Conservation (phyloP, 1,140 invertebrate genomes). For the honey bee (Apis mellifera) region DNA sequence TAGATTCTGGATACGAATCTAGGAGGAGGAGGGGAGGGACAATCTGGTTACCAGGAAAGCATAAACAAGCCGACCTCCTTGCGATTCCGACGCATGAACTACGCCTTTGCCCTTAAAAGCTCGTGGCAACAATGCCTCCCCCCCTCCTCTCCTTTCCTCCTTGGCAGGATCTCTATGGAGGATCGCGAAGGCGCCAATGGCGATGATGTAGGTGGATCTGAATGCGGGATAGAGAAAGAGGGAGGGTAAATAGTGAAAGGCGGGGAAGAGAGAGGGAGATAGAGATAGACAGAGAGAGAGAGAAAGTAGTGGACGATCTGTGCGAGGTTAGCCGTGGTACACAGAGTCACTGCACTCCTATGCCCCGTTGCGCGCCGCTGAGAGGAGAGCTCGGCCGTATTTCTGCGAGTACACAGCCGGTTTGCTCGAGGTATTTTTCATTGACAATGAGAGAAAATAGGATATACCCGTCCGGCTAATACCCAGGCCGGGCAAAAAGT, state of each 20-base stretch:
- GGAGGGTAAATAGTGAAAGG: slow-evolving; percentile 44
- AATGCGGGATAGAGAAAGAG: slow-evolving; percentile 37
- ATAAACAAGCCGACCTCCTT: slow-evolving; percentile 39
- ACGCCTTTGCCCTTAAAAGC: slow-evolving; percentile 44
- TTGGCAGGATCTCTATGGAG: slow-evolving; percentile 46
- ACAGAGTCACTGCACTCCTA: slow-evolving; percentile 55
- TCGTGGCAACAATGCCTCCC: slow-evolving; percentile 46
- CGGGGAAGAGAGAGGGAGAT: slow-evolving; percentile 25
- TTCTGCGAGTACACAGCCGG: slow-evolving; percentile 34
- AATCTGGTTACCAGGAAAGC: slow-evolving; percentile 33
- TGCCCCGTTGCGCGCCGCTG: slow-evolving; percentile 46
- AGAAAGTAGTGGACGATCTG: slow-evolving; percentile 44
- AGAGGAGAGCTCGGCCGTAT: slow-evolving; percentile 22
- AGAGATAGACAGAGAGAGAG: neutral
- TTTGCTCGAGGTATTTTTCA: slow-evolving; percentile 54
- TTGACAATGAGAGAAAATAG: slow-evolving; percentile 56
- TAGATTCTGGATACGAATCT: neutral
- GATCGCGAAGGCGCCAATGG: slow-evolving; percentile 57
- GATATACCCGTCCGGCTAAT: slow-evolving; percentile 31
- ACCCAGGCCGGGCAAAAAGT: slow-evolving; percentile 34
- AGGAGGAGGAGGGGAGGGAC: neutral
- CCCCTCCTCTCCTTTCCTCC: slow-evolving; percentile 10
- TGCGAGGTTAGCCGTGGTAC: slow-evolving; percentile 35
- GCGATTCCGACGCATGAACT: slow-evolving; percentile 34
- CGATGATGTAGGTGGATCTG: slow-evolving; percentile 58